Percentiles rank a stretch among this genome's conserved stretches.
Conservation (phyloP, 2,113 vertebrate species). For the Microtus montanus region DNA sequence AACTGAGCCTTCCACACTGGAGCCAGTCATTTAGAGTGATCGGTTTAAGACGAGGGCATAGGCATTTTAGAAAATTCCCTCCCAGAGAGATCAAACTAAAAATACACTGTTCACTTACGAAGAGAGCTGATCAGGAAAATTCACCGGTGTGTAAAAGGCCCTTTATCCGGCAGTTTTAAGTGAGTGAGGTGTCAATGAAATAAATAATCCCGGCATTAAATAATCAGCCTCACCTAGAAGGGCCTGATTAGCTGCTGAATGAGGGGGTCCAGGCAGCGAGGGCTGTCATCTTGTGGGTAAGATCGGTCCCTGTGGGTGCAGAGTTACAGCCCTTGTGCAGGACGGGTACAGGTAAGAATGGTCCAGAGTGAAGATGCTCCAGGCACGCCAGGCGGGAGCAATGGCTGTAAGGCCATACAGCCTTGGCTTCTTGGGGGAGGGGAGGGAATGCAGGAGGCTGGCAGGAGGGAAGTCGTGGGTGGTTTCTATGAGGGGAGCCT, state of each 20-base stretch:
- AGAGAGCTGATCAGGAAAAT: constrained; percentile 18
- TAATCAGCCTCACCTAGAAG: constrained; percentile 21
- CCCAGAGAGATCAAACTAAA: constrained; percentile 34
- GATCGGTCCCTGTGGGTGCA: neutral
- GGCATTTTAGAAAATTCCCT: constrained; percentile 1
- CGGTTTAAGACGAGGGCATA: neutral
- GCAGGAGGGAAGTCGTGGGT: neutral
- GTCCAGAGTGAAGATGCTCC: too few species aligned
- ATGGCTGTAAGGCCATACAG: neutral
- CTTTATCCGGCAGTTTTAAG: neutral
- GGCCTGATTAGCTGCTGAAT: neutral
- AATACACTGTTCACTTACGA: constrained; percentile 3
- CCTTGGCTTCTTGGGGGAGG: neutral
- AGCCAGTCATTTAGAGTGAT: neutral
- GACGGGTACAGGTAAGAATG: neutral
- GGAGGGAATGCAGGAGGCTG: neutral
- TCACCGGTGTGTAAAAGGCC: neutral
- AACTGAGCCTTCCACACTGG: neutral
- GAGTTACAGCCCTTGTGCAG: neutral
- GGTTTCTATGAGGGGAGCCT: constrained; percentile 6
- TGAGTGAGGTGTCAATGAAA: constrained; percentile 52
- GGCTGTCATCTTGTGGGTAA: neutral
- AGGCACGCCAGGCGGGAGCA: neutral
- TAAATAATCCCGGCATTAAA: constrained; percentile 35
- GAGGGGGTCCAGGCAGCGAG: neutral